Evolutionary conservation across 2,797 vertebrate species (phyloP), one percentile per base, ranked within the genome.

Genomic region (Sebastes reedi): DNA sequence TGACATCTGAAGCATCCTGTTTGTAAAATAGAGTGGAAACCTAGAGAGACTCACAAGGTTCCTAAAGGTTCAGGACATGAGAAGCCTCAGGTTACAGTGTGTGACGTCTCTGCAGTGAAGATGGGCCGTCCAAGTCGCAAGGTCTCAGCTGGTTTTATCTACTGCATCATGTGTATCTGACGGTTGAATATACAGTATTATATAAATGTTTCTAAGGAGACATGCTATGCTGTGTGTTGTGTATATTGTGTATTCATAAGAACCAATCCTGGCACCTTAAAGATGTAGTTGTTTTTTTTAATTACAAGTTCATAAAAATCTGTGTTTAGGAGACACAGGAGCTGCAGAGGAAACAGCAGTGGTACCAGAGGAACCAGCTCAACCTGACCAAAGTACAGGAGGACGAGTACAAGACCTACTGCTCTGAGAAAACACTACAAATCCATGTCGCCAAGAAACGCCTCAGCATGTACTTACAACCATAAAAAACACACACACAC

Each of bases 351-450:
- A 92, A 95, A 59, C 93, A 97, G 74, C 92, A 88, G 22, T 95
- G 94, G 95, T 97, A 96, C 89, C 92, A 96, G 75, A 87, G 92
- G 90, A 96, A 96, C 67, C 88, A 94, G 90, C 81, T 85, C 16
- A 83, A 73, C 56, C 79, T 97, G 89, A 94, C 84, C 0, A 5
- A 72, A 0, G 78, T 94, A 54, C 91, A 97, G 0, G 88, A 95
- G 81, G 87, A 92, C 0, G 77, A 87, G 3, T 96, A 97, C 80
- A 83, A 95, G 1, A 2, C 84, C 13, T 94, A 78, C 75, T 96
- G 93, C 83, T 91, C 95, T 0, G 88, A 96, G 42, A 92, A 95
- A 81, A 95, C 78, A 62, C 95, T 96, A 60, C 92, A 82, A 2
- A 96, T 97, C 54, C 85, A 91, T 1, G 68, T 92, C 16, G 71